Percentiles rank a stretch among this genome's conserved stretches.
phyloP scores from a whole-genome alignment of 2,113 vertebrate species.

The Carettochelys insculpta region DNA sequence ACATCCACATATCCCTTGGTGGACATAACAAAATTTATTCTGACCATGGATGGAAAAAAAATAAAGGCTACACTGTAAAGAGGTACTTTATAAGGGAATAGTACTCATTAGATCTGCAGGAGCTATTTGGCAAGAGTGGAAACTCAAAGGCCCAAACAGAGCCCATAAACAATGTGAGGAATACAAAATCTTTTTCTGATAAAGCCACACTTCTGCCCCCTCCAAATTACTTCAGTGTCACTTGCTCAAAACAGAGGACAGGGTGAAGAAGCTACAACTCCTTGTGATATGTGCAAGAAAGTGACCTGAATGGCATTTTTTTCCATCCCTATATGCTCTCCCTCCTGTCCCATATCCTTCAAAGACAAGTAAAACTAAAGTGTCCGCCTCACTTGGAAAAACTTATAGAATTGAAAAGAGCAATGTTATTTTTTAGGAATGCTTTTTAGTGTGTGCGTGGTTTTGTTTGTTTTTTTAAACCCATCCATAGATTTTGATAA shows the following conservation, averaged over 20 bases:
- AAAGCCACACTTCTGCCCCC: not conserved
- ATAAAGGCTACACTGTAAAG: too few species aligned
- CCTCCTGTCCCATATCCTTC: not conserved
- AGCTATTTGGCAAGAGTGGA: not conserved
- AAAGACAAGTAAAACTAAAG: not conserved
- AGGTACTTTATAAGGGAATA: not conserved
- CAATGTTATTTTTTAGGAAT: not conserved
- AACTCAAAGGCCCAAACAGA: not conserved
- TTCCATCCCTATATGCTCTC: not conserved
- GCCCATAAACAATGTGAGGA: not conserved
- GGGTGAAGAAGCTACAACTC: not conserved
- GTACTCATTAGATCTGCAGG: not conserved
- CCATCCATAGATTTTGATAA: not conserved
- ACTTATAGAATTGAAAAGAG: not conserved
- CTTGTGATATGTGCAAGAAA: not conserved
- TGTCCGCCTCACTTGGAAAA: too few species aligned
- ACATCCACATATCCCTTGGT: too few species aligned
- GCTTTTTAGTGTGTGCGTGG: not conserved
- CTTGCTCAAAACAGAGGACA: not conserved
- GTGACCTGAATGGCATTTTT: not conserved
- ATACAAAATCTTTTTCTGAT: not conserved
- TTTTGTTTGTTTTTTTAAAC: constrained; percentile 1
- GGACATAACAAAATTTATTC: too few species aligned
- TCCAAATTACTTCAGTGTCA: not conserved
- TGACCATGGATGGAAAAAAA: too few species aligned